These are phyloP conservation scores for Watsonalla binaria DNA, from an alignment of 2,888 invertebrate species.

Conservation along the genomic window DNA sequence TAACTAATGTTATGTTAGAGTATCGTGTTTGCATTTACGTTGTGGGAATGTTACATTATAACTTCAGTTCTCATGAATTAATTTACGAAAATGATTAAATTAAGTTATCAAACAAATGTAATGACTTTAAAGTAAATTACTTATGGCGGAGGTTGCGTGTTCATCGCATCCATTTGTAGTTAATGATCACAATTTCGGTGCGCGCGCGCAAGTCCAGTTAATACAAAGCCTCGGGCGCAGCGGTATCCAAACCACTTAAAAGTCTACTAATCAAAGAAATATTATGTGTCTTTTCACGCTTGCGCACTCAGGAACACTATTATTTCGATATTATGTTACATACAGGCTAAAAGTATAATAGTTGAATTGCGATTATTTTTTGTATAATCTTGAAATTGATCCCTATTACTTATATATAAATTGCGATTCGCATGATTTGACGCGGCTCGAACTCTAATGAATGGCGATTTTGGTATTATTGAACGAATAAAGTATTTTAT, in stretches of 20 bases:
- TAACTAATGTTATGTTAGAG: no score
- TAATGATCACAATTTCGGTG: constrained; percentile 40
- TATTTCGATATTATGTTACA: not conserved
- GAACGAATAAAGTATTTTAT: no score
- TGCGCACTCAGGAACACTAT: constrained; percentile 2
- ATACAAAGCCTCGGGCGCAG: constrained; percentile 27
- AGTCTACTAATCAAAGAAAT: constrained; percentile 5
- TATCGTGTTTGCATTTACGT: no score
- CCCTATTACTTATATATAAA: not conserved
- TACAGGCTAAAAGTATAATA: not conserved
- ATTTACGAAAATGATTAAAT: constrained; percentile 7
- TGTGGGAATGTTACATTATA: not conserved
- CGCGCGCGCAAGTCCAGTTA: constrained; percentile 25
- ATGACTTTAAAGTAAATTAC: constrained; percentile 18
- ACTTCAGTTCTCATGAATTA: not conserved
- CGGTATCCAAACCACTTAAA: constrained; percentile 12
- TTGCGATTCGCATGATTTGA: not conserved
- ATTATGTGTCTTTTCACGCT: constrained; percentile 5
- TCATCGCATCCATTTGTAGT: constrained; percentile 38
- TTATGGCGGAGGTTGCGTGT: constrained; percentile 13
- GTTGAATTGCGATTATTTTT: not conserved
- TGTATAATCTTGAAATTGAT: not conserved
- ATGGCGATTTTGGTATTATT: no score
- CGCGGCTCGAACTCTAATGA: not conserved
- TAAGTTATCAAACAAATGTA: constrained; percentile 20